phyloP scores from a whole-genome alignment of 2,888 invertebrate species.

The Calliopum simillimum region DNA sequence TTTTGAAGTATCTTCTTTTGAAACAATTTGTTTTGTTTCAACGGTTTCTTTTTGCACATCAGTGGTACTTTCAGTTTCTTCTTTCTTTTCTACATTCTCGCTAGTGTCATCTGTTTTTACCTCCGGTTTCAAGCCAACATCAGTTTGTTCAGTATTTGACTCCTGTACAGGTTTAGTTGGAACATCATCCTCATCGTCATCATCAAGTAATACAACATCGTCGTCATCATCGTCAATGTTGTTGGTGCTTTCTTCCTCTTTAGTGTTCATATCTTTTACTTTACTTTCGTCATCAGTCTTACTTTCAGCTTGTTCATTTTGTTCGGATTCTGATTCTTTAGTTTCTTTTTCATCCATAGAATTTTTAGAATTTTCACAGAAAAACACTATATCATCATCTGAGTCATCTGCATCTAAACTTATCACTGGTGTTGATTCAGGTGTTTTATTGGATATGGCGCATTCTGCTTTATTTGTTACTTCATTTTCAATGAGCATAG shows the following conservation, averaged over 20 bases:
- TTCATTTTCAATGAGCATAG: too few relatives aligned
- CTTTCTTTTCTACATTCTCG: not conserved
- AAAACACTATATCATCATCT: slow-evolving; percentile 60
- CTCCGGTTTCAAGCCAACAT: slow-evolving; percentile 23
- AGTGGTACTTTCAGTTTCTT: not conserved
- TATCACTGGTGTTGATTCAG: not conserved
- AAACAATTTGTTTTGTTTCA: not conserved
- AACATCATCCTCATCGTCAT: slow-evolving; percentile 47
- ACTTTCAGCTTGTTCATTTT: slow-evolving; percentile 5
- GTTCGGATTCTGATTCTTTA: not conserved
- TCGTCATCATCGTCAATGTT: slow-evolving; percentile 47
- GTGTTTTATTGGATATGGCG: not conserved
- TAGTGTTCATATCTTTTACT: not conserved
- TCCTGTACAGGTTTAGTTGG: not conserved
- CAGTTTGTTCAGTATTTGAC: not conserved
- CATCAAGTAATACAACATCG: slow-evolving; percentile 53
- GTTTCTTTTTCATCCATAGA: slow-evolving; percentile 21
- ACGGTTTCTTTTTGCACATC: not conserved
- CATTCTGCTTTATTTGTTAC: not conserved
- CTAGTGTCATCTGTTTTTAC: slow-evolving; percentile 28
- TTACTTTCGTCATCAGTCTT: slow-evolving; percentile 20
- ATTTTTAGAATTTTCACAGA: slow-evolving; percentile 49
- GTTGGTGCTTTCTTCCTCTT: not conserved
- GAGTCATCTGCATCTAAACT: slow-evolving; percentile 43
- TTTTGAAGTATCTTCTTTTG: not conserved